Percentiles rank a stretch among this genome's conserved stretches.
These are phyloP conservation scores for Druon quercuslanigerum DNA, from an alignment of 1,140 invertebrate genomes.

Conservation along the genomic window DNA sequence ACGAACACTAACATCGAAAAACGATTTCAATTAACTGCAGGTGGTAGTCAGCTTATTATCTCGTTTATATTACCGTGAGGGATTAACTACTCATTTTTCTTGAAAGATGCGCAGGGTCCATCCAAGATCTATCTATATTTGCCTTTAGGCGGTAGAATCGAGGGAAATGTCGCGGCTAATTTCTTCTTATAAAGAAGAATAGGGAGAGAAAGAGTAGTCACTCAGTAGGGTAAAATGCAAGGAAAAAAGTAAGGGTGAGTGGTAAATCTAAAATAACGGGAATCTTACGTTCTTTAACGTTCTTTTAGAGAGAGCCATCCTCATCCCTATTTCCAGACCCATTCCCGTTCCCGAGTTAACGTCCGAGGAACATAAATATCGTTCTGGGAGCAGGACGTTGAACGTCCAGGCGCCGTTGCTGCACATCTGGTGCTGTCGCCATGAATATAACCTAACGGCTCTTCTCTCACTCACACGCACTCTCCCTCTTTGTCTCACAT, in stretches of 20 bases:
- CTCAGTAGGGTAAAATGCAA: constrained; percentile 26
- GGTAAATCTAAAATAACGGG: not conserved
- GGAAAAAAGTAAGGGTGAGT: not conserved
- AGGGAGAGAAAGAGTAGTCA: constrained; percentile 34
- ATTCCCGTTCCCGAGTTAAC: constrained; percentile 44
- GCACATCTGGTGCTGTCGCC: constrained; percentile 57
- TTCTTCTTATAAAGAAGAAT: constrained; percentile 19
- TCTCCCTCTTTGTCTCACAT: constrained; percentile 39
- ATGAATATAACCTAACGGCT: constrained; percentile 53
- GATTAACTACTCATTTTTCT: not conserved
- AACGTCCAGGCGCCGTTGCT: constrained; percentile 59
- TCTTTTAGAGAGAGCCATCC: not conserved
- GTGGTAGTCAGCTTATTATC: not conserved
- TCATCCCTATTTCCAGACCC: not conserved
- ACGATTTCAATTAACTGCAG: not conserved
- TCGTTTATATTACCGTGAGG: not conserved
- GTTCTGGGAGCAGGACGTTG: constrained; percentile 61
- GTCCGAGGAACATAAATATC: constrained; percentile 58
- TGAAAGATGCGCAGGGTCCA: not conserved
- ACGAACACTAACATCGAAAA: no score
- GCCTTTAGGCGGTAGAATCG: constrained; percentile 28
- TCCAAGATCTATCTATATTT: constrained; percentile 19
- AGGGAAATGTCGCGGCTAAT: constrained; percentile 28
- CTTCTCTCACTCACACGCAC: constrained; percentile 33
- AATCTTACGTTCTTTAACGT: constrained; percentile 18